Conservation (phyloP, 2,888 invertebrate species). For the Neocrepidodera transversa region DNA sequence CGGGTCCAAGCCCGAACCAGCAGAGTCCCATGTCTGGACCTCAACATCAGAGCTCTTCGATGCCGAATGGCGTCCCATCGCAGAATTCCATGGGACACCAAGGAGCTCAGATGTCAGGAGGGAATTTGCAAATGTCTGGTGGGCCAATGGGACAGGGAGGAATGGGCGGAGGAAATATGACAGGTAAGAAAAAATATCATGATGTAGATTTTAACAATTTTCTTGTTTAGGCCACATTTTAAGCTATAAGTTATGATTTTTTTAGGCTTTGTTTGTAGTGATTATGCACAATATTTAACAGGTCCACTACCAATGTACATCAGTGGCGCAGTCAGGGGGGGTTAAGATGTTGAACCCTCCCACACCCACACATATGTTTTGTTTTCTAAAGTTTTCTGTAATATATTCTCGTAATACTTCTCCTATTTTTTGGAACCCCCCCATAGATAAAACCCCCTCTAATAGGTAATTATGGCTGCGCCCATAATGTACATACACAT, state of each 20-base stretch:
- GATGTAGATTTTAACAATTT: background rate
- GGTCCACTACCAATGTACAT: too few relatives aligned
- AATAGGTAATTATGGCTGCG: too few relatives aligned
- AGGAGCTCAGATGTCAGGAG: conserved; percentile 29
- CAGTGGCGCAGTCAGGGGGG: too few relatives aligned
- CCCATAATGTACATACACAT: too few relatives aligned
- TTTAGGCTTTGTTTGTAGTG: background rate
- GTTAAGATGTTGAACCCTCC: too few relatives aligned
- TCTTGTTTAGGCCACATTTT: too few relatives aligned
- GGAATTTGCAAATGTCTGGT: conserved; percentile 36
- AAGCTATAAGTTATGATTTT: background rate
- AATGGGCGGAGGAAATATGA: conserved; percentile 27
- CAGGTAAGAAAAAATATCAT: conserved; percentile 26
- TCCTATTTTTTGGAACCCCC: too few relatives aligned
- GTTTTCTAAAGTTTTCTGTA: too few relatives aligned
- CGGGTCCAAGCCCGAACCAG: conserved; percentile 34
- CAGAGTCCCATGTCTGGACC: conserved; percentile 35
- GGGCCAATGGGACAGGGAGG: conserved; percentile 42
- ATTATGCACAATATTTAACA: too few relatives aligned
- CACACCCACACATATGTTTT: too few relatives aligned
- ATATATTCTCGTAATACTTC: too few relatives aligned
- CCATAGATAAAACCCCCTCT: too few relatives aligned
- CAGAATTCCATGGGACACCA: conserved; percentile 23
- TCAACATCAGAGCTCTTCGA: conserved; percentile 32
- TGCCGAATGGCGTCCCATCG: conserved; percentile 14